These are phyloP conservation scores for Desmophyllum pertusum DNA, from an alignment of 92 coral and sea anemone genomes.

Conservation along the genomic window DNA sequence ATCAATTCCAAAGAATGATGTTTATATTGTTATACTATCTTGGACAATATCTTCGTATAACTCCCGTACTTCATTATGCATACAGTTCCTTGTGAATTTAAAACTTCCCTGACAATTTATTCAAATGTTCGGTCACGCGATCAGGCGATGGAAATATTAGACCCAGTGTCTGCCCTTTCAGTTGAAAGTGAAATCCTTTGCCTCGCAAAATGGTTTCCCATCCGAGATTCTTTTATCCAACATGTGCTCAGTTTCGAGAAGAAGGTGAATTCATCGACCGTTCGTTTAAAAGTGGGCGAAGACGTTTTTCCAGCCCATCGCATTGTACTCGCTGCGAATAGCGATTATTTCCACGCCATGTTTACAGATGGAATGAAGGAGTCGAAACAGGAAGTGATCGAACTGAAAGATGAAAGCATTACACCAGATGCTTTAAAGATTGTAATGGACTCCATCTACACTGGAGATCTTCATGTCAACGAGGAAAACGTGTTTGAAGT, in stretches of 20 bases:
- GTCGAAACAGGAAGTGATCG: conserved; percentile 8
- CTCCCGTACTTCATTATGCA: too few species aligned
- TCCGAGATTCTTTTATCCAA: conserved; percentile 24
- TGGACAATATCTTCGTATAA: too few species aligned
- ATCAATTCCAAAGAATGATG: too few species aligned
- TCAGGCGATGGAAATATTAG: too few species aligned
- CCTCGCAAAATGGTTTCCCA: too few species aligned
- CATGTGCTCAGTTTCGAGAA: conserved; percentile 41
- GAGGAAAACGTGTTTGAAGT: conserved; percentile 59
- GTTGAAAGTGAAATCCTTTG: too few species aligned
- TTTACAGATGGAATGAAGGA: neutral
- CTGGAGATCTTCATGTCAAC: conserved; percentile 52
- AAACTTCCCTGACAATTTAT: too few species aligned
- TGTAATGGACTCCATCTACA: conserved; percentile 66
- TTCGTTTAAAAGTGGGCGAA: neutral
- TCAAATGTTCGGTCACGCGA: too few species aligned
- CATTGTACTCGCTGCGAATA: neutral
- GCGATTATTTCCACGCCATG: conserved; percentile 12
- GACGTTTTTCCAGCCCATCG: conserved; percentile 3
- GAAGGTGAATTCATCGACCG: conserved; percentile 25
- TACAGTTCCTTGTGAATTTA: too few species aligned
- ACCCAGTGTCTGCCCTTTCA: too few species aligned
- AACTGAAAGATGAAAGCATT: conserved; percentile 31
- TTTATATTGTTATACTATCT: too few species aligned
- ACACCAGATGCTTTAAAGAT: conserved; percentile 52